Base-by-base conservation (phyloP, 2,888 invertebrate genomes). In the Tetrapedia diversipes region DNA sequence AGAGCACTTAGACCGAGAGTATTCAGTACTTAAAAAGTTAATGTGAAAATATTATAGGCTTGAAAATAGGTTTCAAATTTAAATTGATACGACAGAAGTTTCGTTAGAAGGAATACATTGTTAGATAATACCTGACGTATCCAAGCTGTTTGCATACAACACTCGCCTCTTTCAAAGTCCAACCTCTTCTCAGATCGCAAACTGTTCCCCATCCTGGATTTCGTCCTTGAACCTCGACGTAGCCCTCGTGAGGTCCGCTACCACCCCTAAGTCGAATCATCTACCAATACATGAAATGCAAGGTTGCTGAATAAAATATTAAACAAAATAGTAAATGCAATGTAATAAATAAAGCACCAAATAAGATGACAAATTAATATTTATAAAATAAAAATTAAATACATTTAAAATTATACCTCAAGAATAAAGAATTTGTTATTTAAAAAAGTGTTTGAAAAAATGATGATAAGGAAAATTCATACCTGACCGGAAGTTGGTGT, bases 111-210 rank as follows among this genome's bases (percentile, higher is more conserved):
- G n/a, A 11, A 47, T 2, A 14, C 16, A 16, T 27, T 7, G 1
- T 10, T 32, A 6, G 34, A 29, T 57, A 4, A 22, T 88, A 93
- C 93, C 92, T 91, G 41, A 85, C 74, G 78, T 92, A 93, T 47
- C 93, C 93, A 1, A 94, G 89, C 79, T 93, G 93, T 71, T 88
- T 89, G 87, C 94, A 94, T 14, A 93, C 91, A 22, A 94, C 90
- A 64, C 91, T 87, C 16, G 93, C 94, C 87, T 93, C 93, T 29
- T 90, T 90, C 14, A 93, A 87, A 56, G 90, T 92, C 93, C 93
- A 94, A 61, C 87, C 85, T 39, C 91, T 91, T 63, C 84, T 90
- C 60, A 88, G 82, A 79, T 94, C 93, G 79, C 94, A 94, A 32
- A 93, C 92, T 6, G 92, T 86, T 4, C 93, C 93, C 93, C 93